phyloP scores from a whole-genome alignment of 2,888 invertebrate species.

The Pogonocherus hispidulus region DNA sequence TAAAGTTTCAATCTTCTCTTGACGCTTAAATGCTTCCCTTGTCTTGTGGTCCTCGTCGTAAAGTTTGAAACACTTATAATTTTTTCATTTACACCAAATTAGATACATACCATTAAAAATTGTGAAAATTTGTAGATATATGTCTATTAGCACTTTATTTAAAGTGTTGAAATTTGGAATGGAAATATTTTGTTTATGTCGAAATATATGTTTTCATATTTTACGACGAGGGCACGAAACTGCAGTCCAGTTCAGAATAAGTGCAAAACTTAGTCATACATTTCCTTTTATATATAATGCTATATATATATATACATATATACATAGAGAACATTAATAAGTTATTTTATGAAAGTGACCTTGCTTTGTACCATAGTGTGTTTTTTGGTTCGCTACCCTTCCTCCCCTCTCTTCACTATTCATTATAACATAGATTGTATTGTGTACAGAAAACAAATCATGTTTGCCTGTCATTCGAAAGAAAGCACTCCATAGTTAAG shows the following conservation, averaged over 20 bases:
- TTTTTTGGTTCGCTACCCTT: conserved; percentile 60
- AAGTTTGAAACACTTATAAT: conserved; percentile 37
- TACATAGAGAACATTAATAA: conserved; percentile 69
- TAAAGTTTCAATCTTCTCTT: conserved; percentile 53
- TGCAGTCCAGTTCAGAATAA: conserved; percentile 58
- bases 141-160: not conserved
- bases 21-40: conserved; percentile 54
- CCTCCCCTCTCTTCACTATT: conserved; percentile 43
- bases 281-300: conserved; percentile 64
- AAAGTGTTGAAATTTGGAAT: conserved; percentile 1
- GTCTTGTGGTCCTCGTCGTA: conserved; percentile 49
- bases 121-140: not conserved
- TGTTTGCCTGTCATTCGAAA: conserved; percentile 51
- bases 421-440: conserved; percentile 57
- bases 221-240: conserved; percentile 34
- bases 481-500: conserved; percentile 23
- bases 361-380: conserved; percentile 74
- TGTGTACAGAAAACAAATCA: conserved; percentile 58
- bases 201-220: conserved; percentile 2
- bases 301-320: conserved; percentile 61
- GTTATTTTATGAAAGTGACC: conserved; percentile 75
- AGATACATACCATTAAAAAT: not conserved
- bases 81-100: not conserved
- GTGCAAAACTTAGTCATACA: conserved; percentile 62
- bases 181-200: no score